Base-by-base conservation (phyloP, 2,113 vertebrate genomes). In the Atherinomorus stipes region DNA sequence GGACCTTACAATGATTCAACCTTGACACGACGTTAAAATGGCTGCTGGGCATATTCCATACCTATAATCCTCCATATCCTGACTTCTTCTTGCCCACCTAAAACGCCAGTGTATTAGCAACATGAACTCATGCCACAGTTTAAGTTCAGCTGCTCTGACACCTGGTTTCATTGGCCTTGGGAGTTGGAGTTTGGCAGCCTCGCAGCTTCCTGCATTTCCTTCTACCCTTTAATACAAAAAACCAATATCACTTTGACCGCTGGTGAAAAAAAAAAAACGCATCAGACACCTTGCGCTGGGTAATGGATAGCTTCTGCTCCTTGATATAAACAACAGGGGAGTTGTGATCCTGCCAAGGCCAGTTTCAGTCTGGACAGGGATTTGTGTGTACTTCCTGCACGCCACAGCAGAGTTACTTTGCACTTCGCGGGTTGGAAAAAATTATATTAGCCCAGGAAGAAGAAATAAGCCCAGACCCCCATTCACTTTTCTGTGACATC, bases 261-360 rank as follows among this genome's bases (percentile, higher is more conserved):
- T 63, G 58, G 64, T 82, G 74, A 82, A 74, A 74, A 88, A 84
- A 88, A 67, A 88, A 83, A 87, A 66, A n/a, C n/a, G 74, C 87
- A 85, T 88, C 74, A 83, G 78, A 72, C 81, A 88, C 71, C 82
- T 89, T 88, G 86, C 84, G 88, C 56, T 54, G 25, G 58, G 80
- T 87, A 90, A 90, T 84, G 83, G 84, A 89, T 89, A 89, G 75
- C 84, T 86, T 86, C 80, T 83, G 61, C 84, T 91, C 79, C 42
- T 50, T 74, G 71, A 90, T 85, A 85, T 85, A 84, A 82, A 90
- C 85, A 89, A 78, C 79, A 53, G 54, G 87, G 88, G 84, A 89
- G 80, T 64, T 85, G 76, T 89, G 85, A 92, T 87, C 72, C 76
- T 86, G 85, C 69, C 22, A 80, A 54, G 74, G 64, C 73, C 75